Percentiles rank a stretch among this genome's conserved stretches.
Evolutionary conservation across 2,888 invertebrate genomes (phyloP).

Genomic region (Dendrolimus houi): DNA sequence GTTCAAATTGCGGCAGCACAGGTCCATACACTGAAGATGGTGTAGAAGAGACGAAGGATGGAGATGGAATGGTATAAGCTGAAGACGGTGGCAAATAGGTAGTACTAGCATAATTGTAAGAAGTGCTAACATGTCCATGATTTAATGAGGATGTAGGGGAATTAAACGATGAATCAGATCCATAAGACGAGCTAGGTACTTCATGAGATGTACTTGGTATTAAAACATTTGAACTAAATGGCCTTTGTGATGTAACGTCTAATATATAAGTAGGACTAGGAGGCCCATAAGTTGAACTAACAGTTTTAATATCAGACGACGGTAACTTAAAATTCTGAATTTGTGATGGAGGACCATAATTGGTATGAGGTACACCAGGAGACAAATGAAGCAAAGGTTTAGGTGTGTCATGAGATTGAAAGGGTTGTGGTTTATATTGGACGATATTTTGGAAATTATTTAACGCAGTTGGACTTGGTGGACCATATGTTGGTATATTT

Average conservation of each 20-base stretch:
- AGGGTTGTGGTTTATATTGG: constrained; percentile 38
- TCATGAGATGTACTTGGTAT: constrained; percentile 30
- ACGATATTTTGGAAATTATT: constrained; percentile 30
- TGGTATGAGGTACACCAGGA: constrained; percentile 36
- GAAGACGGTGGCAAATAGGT: constrained; percentile 31
- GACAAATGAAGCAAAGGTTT: constrained; percentile 24
- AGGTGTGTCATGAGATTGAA: constrained; percentile 28
- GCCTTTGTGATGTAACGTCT: constrained; percentile 42
- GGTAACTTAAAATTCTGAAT: constrained; percentile 22
- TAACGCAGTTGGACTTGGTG: constrained; percentile 55
- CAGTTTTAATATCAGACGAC: constrained; percentile 12
- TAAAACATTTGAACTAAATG: constrained; percentile 34
- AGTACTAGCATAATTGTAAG: constrained; percentile 26
- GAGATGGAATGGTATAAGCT: constrained; percentile 24
- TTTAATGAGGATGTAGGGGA: background rate
- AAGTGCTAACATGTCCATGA: constrained; percentile 18
- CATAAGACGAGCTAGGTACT: constrained; percentile 25
- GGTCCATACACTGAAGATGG: constrained; percentile 28
- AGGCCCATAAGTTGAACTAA: constrained; percentile 51
- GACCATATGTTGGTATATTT: constrained; percentile 55
- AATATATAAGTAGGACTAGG: constrained; percentile 44
- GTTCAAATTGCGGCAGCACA: constrained; percentile 34
- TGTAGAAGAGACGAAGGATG: constrained; percentile 19
- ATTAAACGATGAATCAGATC: constrained; percentile 11
- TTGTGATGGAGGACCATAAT: constrained; percentile 44